These are phyloP conservation scores for Dromococcyx pavoninus DNA, from an alignment of 2,797 vertebrate genomes.

Conservation along the genomic window DNA sequence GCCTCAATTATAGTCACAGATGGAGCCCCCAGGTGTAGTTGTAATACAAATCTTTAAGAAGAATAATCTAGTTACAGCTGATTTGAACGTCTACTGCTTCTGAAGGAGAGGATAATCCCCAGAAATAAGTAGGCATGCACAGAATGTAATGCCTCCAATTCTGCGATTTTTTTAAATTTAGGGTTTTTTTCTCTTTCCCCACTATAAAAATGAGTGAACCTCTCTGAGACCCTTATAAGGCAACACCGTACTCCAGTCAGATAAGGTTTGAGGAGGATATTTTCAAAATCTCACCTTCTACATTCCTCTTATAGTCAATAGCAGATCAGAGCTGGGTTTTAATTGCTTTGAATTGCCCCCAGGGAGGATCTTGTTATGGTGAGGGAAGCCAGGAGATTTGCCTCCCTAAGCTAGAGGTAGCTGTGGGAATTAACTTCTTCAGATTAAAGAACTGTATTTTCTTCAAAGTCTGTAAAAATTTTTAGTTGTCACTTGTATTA, in stretches of 20 bases:
- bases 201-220: neutral
- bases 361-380: neutral
- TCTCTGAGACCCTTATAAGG: neutral
- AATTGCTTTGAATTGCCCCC: neutral
- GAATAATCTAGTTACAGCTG: neutral
- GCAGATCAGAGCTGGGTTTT: neutral
- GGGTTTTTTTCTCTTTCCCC: rapidly evolving
- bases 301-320: neutral
- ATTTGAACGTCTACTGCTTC: neutral
- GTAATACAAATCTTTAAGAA: neutral
- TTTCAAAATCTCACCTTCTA: neutral
- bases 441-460: neutral
- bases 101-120: neutral
- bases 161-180: neutral
- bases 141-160: neutral
- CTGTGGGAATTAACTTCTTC: neutral
- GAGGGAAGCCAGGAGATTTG: neutral
- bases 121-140: neutral
- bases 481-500: neutral
- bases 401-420: neutral
- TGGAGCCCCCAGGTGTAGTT: neutral
- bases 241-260: neutral
- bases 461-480: neutral
- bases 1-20: neutral
- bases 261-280: neutral